Evolutionary conservation across 2,888 invertebrate species (phyloP), one percentile per base, ranked within the genome.

Genomic region (Apomyelois bistriatella): DNA sequence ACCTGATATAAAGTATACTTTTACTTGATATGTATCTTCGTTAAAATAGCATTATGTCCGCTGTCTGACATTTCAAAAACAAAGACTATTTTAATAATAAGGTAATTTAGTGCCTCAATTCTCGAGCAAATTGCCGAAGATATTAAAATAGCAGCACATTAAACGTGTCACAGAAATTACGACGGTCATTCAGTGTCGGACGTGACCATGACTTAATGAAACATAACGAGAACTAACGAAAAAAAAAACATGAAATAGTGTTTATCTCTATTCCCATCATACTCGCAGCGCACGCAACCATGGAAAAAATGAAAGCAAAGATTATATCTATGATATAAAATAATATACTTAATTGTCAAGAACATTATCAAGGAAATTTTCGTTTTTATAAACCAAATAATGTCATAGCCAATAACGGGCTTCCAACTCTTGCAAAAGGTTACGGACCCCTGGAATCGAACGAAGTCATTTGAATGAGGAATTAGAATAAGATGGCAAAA

Each of bases 401-500:
- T 38, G 22, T 38, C 22, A 28, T 5, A 41, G 7, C 16, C 40
- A 9, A 40, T 50, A 35, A 48, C 28, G 16, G 40, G 15, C 38
- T 12, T 40, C 16, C 16, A 15, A 12, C 49, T 16, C 15, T 35
- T 10, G 64, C 60, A 69, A 81, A 84, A 84, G 82, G 84, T 86
- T 86, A 74, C 69, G 71, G 67, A 67, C 82, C 81, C 68, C 85
- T 85, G 85, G 76, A 80, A 82, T 85, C 82, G 82, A 82, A 85
- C 79, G 64, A 46, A 69, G 70, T 78, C 73, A 82, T 89, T 88
- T 87, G 82, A 88, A 89, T 88, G 80, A 81, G 75, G 81, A 85
- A 89, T 89, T 89, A 88, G 88, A 89, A 87, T 87, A 85, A 84
- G 78, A 82, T 79, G 70, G 87, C 80, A 88, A 90, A 89, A 89